Evolutionary conservation across 1,140 invertebrate species (phyloP), one percentile per base, ranked within the genome.

Genomic region (Diuraphis noxia): DNA sequence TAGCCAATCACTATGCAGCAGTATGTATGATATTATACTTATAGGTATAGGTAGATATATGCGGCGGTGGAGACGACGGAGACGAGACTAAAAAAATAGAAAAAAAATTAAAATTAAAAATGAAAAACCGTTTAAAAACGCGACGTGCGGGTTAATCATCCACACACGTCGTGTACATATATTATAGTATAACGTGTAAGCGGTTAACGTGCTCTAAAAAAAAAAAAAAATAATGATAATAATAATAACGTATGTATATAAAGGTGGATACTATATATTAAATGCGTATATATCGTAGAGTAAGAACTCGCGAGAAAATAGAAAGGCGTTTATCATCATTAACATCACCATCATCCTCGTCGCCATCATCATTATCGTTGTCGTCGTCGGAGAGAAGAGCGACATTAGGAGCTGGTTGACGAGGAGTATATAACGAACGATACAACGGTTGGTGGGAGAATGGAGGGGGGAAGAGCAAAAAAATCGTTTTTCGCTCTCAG

Each of bases 291-390:
- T n/a, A 13, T 72, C 30, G 56, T 72, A 13, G 30, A 72, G n/a
- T n/a, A 41, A 82, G 36, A 82, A 40, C 36, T 82, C 79, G 38
- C 23, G 79, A 82, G 79, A 82, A 82, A 82, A 82, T 40, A 82
- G 36, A 82, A 82, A 82, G 38, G 36, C 36, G 36, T 82, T 82
- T 82, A 82, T 40, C 79, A 38, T 82, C 79, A 82, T 82, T 40
- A 82, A 25, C 79, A 40, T 79, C 77, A 79, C 36, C 77, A n/a
- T 49, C 46, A 2, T 30, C 52, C 23, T 72, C 56, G 56, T 72
- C 30, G 56, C 56, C 56, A 72, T 72, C 56, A 72, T 72, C 56
- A n/a, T 63, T 63, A 63, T 56, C 30, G 10, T 56, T 10, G 9
- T 56, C 23, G 52, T 63, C 30, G 56, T 63, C 25, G 30, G 56